These are phyloP conservation scores for Thunnus thynnus DNA, from an alignment of 2,113 vertebrate genomes.

Conservation along the genomic window DNA sequence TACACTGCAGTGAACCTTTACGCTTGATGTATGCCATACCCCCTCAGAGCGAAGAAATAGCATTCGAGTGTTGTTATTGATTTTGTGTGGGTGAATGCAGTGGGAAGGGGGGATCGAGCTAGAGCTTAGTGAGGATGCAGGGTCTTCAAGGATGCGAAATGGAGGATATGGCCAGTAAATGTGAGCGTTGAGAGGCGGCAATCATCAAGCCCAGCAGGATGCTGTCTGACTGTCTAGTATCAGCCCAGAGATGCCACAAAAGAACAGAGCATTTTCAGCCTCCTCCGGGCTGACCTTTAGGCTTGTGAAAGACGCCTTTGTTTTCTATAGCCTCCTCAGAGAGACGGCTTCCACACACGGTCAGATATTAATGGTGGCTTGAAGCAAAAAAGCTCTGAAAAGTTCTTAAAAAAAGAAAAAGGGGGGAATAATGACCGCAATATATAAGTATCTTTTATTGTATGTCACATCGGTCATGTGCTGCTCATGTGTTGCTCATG, in stretches of 20 bases:
- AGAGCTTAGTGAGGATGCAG: conserved; percentile 50
- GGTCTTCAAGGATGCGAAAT: conserved; percentile 51
- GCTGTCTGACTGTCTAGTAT: conserved; percentile 55
- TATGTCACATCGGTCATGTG: background rate
- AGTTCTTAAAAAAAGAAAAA: conserved; percentile 20
- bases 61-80: conserved; percentile 76
- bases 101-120: conserved; percentile 37
- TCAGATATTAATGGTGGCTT: conserved; percentile 13
- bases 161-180: conserved; percentile 57
- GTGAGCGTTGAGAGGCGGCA: conserved; percentile 51
- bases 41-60: conserved; percentile 68
- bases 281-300: conserved; percentile 66
- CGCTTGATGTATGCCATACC: conserved; percentile 49
- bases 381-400: conserved; percentile 18
- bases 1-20: conserved; percentile 53
- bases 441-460: background rate
- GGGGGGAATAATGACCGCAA: background rate
- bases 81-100: conserved; percentile 65
- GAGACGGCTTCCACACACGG: background rate
- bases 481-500: background rate
- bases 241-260: conserved; percentile 20
- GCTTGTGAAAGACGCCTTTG: conserved; percentile 49
- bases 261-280: conserved; percentile 30
- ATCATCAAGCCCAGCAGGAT: conserved; percentile 65
- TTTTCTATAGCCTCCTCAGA: conserved; percentile 40